Percentiles rank a stretch among this genome's conserved stretches.
Conservation (phyloP, 2,888 invertebrate species). For the Chymomyza caudatula region DNA sequence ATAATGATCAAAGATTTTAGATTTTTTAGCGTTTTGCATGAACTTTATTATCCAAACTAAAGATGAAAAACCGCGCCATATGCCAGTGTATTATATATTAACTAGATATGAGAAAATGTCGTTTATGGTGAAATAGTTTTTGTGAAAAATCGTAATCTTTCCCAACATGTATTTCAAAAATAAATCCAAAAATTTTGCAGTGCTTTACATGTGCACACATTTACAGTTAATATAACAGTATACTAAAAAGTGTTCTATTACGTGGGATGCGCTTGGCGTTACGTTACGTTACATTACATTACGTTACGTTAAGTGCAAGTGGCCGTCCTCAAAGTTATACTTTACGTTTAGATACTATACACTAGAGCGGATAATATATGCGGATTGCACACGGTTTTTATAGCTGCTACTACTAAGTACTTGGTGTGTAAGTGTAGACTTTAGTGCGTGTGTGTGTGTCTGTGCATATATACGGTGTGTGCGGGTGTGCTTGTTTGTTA, state of each 20-base stretch:
- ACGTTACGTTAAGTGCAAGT: conserved; percentile 16
- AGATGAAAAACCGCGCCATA: conserved; percentile 16
- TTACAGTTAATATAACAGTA: neutral
- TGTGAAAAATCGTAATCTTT: conserved; percentile 18
- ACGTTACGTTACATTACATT: conserved; percentile 4
- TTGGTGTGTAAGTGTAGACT: conserved; percentile 22
- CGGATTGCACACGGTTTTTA: no score
- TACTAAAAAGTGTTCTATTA: neutral
- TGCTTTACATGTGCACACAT: conserved; percentile 27
- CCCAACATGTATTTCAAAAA: no score
- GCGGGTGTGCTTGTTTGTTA: conserved; percentile 23
- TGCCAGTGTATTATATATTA: neutral
- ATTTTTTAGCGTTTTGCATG: conserved; percentile 52
- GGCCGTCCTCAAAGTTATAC: neutral
- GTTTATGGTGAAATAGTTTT: neutral
- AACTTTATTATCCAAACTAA: conserved; percentile 45
- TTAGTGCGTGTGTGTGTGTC: neutral
- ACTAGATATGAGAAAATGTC: conserved; percentile 11
- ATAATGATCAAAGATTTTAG: conserved; percentile 10
- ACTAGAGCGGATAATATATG: no score
- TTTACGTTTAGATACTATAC: no score
- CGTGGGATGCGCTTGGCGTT: neutral
- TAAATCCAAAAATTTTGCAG: no score
- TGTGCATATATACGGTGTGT: conserved; percentile 14
- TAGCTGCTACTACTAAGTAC: neutral